Evolutionary conservation across 2,113 vertebrate genomes (phyloP), one percentile per base, ranked within the genome.

Genomic region (Sisor rabdophorus): DNA sequence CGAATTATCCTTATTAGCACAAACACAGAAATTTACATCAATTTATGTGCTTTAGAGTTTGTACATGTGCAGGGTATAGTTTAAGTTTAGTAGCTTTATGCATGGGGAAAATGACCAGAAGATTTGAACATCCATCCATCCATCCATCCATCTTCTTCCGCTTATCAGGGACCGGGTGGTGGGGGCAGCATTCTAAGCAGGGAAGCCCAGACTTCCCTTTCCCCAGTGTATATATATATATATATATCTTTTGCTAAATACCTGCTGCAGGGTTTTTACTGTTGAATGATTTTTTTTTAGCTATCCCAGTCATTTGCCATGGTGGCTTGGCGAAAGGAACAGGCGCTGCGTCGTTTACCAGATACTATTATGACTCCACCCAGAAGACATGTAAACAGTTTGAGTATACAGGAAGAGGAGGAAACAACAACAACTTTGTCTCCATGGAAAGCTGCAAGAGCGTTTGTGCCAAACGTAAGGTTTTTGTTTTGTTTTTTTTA

Each of bases 351-450:
- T 93, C 95, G 44, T 90, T 95, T 17, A 79, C 88, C 12, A 94
- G 97, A 3, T 99, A 92, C 85, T 95, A 95, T 86, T 98, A 93
- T 83, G 94, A 96, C 54, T 1, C n/a, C 20, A 84, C 84, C 76
- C 87, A 84, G 68, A 92, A 89, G 77, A 86, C 58, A 13, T 99
- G 96, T 53, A 89, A 94, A 77, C 76, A 91, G 83, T 99, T 99
- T 75, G 80, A 30, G 17, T 98, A 97, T 7, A 91, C 93, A 0
- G 96, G 95, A 80, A 98, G 96, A 16, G 95, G 96, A 10, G 95
- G 95, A 30, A 98, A 94, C 84, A 88, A 88, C 79, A 99, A 99
- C 85, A 98, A 99, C 87, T 98, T 99, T 0, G 81, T 91, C 77
- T 91, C 84, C 1, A 85, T 84, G 73, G 77, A 71, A 0, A 89